phyloP scores from a whole-genome alignment of 1,140 invertebrate genomes.

The Lamellibrachia luymesi region DNA sequence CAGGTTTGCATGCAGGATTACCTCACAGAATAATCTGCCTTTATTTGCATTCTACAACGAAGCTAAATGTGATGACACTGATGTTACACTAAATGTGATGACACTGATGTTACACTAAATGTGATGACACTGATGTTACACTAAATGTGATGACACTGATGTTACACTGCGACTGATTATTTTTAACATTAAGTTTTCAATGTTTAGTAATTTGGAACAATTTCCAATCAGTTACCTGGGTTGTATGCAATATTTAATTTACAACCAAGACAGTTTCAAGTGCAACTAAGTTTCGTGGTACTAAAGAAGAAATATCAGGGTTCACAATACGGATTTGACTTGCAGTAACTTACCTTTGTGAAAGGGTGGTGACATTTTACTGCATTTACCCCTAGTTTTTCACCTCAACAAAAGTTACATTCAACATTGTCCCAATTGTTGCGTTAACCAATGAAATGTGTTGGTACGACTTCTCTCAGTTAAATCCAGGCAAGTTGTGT shows the following conservation, averaged over 20 bases:
- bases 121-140: background rate
- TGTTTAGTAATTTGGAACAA: background rate
- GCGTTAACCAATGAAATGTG: background rate
- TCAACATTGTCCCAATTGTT: background rate
- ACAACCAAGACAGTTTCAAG: too few relatives aligned
- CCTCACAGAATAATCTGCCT: background rate
- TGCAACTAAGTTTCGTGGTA: too few relatives aligned
- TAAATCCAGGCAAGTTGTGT: background rate
- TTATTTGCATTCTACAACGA: background rate
- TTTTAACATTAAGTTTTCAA: background rate
- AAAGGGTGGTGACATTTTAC: too few relatives aligned
- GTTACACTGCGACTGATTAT: too few relatives aligned
- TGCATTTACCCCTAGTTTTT: too few relatives aligned
- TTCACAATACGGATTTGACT: too few relatives aligned
- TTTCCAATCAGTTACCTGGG: too few relatives aligned
- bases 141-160: background rate
- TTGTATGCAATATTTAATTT: too few relatives aligned
- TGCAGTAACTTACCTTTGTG: too few relatives aligned
- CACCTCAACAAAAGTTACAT: too few relatives aligned
- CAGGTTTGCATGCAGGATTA: background rate
- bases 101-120: background rate
- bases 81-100: background rate
- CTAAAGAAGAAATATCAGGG: too few relatives aligned
- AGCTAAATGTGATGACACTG: background rate
- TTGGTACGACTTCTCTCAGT: too few relatives aligned